These are phyloP conservation scores for Scolopax rusticola DNA, from an alignment of 2,797 vertebrate species.

Conservation along the genomic window DNA sequence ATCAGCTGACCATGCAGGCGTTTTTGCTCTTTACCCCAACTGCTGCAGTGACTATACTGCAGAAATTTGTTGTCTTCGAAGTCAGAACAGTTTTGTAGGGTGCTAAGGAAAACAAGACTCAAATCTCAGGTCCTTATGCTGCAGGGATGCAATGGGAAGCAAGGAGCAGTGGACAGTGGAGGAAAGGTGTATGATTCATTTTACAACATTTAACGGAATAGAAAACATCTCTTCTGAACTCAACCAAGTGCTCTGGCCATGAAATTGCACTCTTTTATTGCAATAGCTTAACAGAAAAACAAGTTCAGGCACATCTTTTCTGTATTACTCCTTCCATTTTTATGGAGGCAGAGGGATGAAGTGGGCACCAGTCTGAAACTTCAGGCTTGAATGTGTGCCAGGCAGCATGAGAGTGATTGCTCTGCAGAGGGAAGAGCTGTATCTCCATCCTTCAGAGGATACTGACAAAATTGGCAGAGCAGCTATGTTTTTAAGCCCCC, in stretches of 20 bases:
- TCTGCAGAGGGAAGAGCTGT: slow-evolving; percentile 52
- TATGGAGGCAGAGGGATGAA: slow-evolving; percentile 58
- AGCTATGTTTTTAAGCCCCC: slow-evolving; percentile 21
- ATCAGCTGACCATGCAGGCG: neutral
- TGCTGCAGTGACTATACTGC: neutral
- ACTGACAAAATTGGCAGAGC: slow-evolving; percentile 23
- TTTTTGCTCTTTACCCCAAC: neutral
- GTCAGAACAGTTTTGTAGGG: neutral
- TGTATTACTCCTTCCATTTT: slow-evolving; percentile 53
- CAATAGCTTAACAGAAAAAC: neutral
- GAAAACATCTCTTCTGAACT: neutral
- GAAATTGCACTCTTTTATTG: neutral
- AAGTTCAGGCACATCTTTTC: slow-evolving; percentile 62
- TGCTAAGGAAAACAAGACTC: neutral
- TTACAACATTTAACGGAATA: neutral
- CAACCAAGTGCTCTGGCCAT: neutral
- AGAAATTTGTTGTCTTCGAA: neutral
- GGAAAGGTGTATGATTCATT: neutral
- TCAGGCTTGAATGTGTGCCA: slow-evolving; percentile 43
- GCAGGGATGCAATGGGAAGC: neutral
- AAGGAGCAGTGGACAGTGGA: neutral
- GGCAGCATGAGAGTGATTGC: slow-evolving; percentile 40
- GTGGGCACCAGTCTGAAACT: slow-evolving; percentile 52
- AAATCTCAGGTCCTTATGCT: neutral
- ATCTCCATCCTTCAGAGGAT: slow-evolving; percentile 31